A percentile compares a stretch with the other conserved stretches of the same genome.
phyloP scores from a whole-genome alignment of 2,797 vertebrate genomes.

The Parauchenoglanis punctatus region DNA sequence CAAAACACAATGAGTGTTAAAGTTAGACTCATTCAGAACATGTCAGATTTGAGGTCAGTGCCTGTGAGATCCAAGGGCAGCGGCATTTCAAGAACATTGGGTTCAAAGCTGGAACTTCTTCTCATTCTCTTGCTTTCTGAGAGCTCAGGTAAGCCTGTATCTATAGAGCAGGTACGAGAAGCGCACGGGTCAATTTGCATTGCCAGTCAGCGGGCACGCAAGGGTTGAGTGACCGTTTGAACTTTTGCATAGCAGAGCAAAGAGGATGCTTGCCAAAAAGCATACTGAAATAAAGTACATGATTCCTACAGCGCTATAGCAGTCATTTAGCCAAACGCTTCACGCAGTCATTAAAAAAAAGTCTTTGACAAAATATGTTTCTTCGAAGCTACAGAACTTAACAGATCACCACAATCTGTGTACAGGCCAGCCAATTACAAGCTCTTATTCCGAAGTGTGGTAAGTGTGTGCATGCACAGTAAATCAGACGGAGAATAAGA shows the following conservation, averaged over 20 bases:
- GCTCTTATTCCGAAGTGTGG: not conserved
- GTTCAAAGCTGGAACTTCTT: not conserved
- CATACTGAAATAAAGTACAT: slow-evolving; percentile 1
- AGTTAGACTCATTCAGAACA: not conserved
- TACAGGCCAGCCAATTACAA: not conserved
- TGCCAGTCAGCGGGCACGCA: slow-evolving; percentile 40
- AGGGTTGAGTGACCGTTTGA: slow-evolving; percentile 30
- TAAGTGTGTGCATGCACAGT: not conserved
- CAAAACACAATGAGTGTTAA: not conserved
- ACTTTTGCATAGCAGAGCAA: slow-evolving; percentile 60
- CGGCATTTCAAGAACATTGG: not conserved
- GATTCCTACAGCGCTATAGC: not conserved
- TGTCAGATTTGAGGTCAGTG: not conserved
- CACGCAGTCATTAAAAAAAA: not conserved
- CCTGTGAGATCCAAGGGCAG: not conserved
- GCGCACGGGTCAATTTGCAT: slow-evolving; percentile 67
- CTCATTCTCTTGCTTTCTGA: not conserved
- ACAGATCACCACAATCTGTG: not conserved
- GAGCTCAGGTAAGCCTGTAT: slow-evolving; percentile 63
- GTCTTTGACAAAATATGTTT: not conserved
- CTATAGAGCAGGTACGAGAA: slow-evolving; percentile 43
- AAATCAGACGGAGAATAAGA: not conserved
- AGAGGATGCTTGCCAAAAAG: slow-evolving; percentile 40
- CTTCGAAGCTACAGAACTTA: not conserved
- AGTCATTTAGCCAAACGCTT: not conserved